Base-by-base conservation (phyloP, 1,140 invertebrate species). In the Coptotermes formosanus region DNA sequence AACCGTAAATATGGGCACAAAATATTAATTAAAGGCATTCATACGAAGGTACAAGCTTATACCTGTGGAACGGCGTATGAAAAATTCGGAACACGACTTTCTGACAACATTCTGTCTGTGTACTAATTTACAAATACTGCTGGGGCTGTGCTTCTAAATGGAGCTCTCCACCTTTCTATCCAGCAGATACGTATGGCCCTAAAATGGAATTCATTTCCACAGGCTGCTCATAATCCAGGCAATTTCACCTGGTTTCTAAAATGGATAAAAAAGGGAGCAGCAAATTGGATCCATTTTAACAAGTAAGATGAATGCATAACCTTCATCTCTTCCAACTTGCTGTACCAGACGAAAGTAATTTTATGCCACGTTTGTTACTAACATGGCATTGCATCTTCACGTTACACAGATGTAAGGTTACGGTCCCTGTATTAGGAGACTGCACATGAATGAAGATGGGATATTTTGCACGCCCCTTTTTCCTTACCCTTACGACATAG, bases 321-420 rank as follows among this genome's bases (percentile, higher is more conserved):
- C 64, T 30, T 75, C 64, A 30, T 30, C 25, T 75, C 64, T 30
- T 75, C n/a, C 52, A 19, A 16, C 52, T 55, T 55, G 14, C 52
- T 55, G 52, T 55, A 4, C 25, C 64, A 75, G n/a, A 75, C 0
- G 64, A 75, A 75, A 75, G 64, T 75, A 25, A 75, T 75, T 75
- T 75, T 75, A 75, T 75, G n/a, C 64, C n/a, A 25, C 64, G 64
- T 75, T 75, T 75, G 64, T 75, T 75, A 75, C 64, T 75, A 75
- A 30, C 64, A 75, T 30, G 64, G 64, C 64, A 25, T 75, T 75
- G 64, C 64, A n/a, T 75, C 64, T 75, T 75, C 64, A 7, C n/a
- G n/a, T 75, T 75, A 75, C 64, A 75, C 25, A 75, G 64, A 30
- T 30, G 25, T 30, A 14, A 8, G 64, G n/a, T 30, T 14, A 30